These are phyloP conservation scores for Abrostola triplasia DNA, from an alignment of 2,888 invertebrate genomes.

Conservation along the genomic window DNA sequence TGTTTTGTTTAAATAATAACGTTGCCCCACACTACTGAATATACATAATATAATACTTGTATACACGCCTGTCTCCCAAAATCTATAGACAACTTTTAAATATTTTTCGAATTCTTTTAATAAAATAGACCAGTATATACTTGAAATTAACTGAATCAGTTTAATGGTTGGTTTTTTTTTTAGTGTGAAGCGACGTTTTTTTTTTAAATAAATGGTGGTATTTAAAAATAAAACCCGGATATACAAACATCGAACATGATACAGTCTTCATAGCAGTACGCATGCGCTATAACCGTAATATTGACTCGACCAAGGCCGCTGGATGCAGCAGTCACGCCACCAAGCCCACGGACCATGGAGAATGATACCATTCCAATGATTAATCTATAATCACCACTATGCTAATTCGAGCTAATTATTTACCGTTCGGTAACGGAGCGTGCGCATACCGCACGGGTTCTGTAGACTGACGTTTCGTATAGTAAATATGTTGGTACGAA, in stretches of 20 bases:
- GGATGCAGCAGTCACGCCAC: conserved; percentile 14
- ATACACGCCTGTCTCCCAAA: too few relatives aligned
- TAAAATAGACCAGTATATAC: too few relatives aligned
- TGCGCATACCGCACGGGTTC: neutral
- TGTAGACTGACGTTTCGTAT: neutral
- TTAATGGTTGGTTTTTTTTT: too few relatives aligned
- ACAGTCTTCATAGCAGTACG: neutral
- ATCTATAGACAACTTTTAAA: too few relatives aligned
- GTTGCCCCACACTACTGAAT: too few relatives aligned
- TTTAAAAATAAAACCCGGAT: neutral
- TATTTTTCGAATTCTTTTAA: too few relatives aligned
- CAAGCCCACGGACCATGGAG: conserved; percentile 40
- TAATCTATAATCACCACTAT: conserved; percentile 46
- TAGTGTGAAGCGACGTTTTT: too few relatives aligned
- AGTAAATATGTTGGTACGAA: too few relatives aligned
- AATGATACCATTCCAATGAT: conserved; percentile 52
- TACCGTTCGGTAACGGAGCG: conserved; percentile 42
- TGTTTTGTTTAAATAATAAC: too few relatives aligned
- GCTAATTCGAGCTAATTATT: conserved; percentile 57
- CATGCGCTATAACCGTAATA: conserved; percentile 1
- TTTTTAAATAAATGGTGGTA: too few relatives aligned
- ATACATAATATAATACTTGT: too few relatives aligned
- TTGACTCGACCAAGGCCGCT: neutral
- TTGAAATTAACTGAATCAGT: too few relatives aligned
- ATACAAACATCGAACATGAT: neutral